A percentile compares a stretch with the other conserved stretches of the same genome.
Conservation (phyloP, 1,140 invertebrate genomes). For the Halictus rubicundus region DNA sequence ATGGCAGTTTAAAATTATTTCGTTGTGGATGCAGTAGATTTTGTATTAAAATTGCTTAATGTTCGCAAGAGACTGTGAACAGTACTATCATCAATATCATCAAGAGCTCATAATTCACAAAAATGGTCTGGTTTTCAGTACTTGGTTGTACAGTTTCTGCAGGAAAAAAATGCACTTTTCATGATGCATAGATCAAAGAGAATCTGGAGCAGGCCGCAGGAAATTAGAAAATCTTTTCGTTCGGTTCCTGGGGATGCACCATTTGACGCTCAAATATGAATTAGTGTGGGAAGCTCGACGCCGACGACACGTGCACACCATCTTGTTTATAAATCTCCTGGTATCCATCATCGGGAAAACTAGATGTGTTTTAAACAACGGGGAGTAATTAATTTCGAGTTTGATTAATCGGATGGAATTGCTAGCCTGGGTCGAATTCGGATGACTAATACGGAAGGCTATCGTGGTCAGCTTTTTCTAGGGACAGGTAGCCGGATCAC, state of each 20-base stretch:
- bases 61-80: too few relatives aligned
- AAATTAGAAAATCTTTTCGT: constrained; percentile 14
- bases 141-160: too few relatives aligned
- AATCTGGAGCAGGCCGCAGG: neutral
- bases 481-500: constrained; percentile 54
- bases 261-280: constrained; percentile 9
- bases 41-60: too few relatives aligned
- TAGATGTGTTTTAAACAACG: constrained; percentile 14
- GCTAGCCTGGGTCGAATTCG: constrained; percentile 25
- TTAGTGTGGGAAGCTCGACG: constrained; percentile 29
- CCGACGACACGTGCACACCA: constrained; percentile 38
- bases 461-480: constrained; percentile 18
- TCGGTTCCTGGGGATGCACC: neutral
- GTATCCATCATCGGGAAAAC: constrained; percentile 57
- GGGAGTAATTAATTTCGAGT: constrained; percentile 64
- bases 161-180: neutral
- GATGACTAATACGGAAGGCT: constrained; percentile 10
- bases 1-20: too few relatives aligned
- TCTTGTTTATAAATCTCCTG: constrained; percentile 43
- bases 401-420: constrained; percentile 67
- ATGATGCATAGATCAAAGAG: neutral
- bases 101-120: too few relatives aligned
- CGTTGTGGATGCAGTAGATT: too few relatives aligned
- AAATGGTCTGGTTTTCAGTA: too few relatives aligned
- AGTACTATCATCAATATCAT: too few relatives aligned